These are phyloP conservation scores for Ochropleura plecta DNA, from an alignment of 2,888 invertebrate species.

Conservation along the genomic window DNA sequence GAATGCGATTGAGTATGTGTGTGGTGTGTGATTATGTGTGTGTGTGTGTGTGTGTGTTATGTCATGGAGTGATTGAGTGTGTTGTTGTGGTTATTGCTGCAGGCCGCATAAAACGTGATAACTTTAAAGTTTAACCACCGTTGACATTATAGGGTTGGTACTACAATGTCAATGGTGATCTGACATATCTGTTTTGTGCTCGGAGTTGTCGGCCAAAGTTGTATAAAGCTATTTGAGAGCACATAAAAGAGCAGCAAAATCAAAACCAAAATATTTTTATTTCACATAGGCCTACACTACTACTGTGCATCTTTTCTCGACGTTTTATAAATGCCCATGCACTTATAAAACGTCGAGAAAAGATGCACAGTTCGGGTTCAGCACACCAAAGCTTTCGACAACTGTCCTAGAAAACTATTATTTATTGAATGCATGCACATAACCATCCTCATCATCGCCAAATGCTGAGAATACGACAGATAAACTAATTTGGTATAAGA, in stretches of 20 bases:
- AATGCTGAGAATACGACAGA: not conserved
- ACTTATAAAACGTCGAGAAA: no score
- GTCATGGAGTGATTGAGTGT: no score
- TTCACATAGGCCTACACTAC: no score
- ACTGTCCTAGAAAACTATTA: not conserved
- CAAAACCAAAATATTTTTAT: no score
- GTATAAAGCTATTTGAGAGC: not conserved
- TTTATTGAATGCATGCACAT: not conserved
- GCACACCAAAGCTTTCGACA: not conserved
- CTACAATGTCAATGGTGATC: not conserved
- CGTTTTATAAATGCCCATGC: no score
- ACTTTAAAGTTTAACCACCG: not conserved
- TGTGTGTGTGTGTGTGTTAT: no score
- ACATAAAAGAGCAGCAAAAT: not conserved
- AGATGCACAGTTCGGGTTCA: no score
- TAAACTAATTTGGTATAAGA: not conserved
- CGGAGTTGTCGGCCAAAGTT: not conserved
- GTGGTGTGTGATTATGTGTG: no score
- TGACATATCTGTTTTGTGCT: not conserved
- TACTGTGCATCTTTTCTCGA: no score
- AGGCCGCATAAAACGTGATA: not conserved
- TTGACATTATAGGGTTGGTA: no score
- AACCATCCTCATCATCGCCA: not conserved
- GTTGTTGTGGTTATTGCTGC: not conserved
- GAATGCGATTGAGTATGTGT: no score